A percentile compares a stretch with the other conserved stretches of the same genome.
These are phyloP conservation scores for Mus minutoides DNA, from an alignment of 2,797 vertebrate species.

Conservation along the genomic window DNA sequence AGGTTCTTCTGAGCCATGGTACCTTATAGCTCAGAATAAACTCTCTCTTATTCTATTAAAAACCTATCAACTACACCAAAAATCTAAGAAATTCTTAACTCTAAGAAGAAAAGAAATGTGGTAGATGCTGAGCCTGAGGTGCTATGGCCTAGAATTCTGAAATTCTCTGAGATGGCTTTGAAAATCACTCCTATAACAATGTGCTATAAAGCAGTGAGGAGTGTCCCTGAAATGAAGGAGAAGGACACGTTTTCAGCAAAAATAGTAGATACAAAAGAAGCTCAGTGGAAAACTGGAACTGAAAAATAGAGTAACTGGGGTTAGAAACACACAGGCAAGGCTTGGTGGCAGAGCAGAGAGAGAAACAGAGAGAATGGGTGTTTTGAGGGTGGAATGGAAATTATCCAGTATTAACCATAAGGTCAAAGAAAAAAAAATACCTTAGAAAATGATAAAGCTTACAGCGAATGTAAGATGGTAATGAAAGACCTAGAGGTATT, in stretches of 20 bases:
- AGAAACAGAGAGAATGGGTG: not conserved
- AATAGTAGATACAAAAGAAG: not conserved
- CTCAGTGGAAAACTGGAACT: not conserved
- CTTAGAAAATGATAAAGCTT: not conserved
- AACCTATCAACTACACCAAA: not conserved
- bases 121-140: not conserved
- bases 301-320: not conserved
- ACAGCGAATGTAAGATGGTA: not conserved
- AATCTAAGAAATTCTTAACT: not conserved
- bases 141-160: not conserved
- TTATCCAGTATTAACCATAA: not conserved
- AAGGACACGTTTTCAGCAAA: not conserved
- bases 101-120: not conserved
- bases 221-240: not conserved
- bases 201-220: not conserved
- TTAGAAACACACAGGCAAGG: not conserved
- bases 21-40: not conserved
- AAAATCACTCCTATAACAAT: not conserved
- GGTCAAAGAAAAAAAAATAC: not conserved
- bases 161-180: not conserved
- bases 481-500: not conserved
- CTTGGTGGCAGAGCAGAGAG: not conserved
- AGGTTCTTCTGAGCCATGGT: not conserved
- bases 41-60: not conserved
- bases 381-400: not conserved